Evolutionary conservation across 1,140 invertebrate genomes (phyloP).

Genomic region (Subanguina moxae): DNA sequence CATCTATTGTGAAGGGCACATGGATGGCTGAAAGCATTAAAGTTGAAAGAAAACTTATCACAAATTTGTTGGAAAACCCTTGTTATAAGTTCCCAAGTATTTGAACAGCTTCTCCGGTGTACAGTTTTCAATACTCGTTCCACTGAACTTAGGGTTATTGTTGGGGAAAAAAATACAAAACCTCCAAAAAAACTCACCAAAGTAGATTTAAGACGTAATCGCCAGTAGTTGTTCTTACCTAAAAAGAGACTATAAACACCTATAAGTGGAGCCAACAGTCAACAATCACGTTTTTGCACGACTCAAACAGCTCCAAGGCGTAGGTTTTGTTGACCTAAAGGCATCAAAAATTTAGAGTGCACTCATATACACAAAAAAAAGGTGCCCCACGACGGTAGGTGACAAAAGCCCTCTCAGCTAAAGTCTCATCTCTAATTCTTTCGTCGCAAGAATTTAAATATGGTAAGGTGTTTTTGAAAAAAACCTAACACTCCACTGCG

Average conservation of each 20-base stretch:
- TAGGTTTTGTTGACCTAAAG: slow-evolving; percentile 27
- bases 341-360: not conserved
- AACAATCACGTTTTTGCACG: slow-evolving; percentile 36
- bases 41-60: no score
- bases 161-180: not conserved
- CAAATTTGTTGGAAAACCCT: not conserved
- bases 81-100: slow-evolving; percentile 50
- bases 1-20: slow-evolving; percentile 49
- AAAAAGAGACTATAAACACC: no score
- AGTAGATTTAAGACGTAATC: slow-evolving; percentile 1
- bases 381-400: no score
- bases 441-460: no score
- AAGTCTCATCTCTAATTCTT: no score
- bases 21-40: slow-evolving; percentile 13
- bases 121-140: slow-evolving; percentile 40
- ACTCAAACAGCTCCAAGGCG: slow-evolving; percentile 41
- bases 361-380: not conserved
- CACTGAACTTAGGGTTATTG: slow-evolving; percentile 27
- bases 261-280: not conserved
- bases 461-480: no score
- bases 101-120: slow-evolving; percentile 38
- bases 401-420: no score
- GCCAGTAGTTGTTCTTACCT: slow-evolving; percentile 40
- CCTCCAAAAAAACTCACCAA: not conserved
- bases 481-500: no score